Base-by-base conservation (phyloP, 2,797 vertebrate genomes). In the Lepilemur septentrionalis region DNA sequence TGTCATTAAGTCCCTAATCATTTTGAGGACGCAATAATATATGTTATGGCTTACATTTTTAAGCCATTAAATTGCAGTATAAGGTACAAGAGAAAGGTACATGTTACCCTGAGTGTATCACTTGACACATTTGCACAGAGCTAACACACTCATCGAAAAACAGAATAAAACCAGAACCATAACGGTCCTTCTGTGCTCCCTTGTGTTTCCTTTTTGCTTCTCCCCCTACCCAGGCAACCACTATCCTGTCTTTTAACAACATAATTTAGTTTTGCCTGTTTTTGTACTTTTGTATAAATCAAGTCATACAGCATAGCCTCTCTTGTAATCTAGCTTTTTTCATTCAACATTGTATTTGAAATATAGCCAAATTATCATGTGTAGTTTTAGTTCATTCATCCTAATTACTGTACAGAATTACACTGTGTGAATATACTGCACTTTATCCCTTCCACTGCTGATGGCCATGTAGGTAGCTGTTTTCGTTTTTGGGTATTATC, bases 261-360 rank as follows among this genome's bases (percentile, higher is more conserved):
- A 4, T 50, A 18, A 52, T 52, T 57, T 50, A 59, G 22, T 94
- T 90, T 95, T 72, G 48, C 25, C 73, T 81, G 76, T 35, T 48
- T 92, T 67, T 52, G 14, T 61, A 48, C 59, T 78, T 97, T 67
- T 61, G 15, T 55, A 48, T 70, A 38, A 61, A 73, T 41, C 59
- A 17, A 94, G 10, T 67, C 65, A 61, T 69, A 72, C 0, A 57
- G 15, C 1, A 3, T 57, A 63, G 18, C 8, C 13, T 92, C n/a
- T 59, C 32, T 86, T 70, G 48, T 12, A 73, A 80, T 32, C 13
- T 48, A 22, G 13, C 20, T 89, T 88, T 84, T 86, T 81, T 6
- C 32, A 92, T 95, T 59, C 20, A 70, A 18, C 13, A 38, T 55
- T 50, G 50, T 73, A 75, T 96, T 97, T 78, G 65, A 93, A 46